phyloP scores from a whole-genome alignment of 1,140 invertebrate genomes.

The Ooceraea biroi region DNA sequence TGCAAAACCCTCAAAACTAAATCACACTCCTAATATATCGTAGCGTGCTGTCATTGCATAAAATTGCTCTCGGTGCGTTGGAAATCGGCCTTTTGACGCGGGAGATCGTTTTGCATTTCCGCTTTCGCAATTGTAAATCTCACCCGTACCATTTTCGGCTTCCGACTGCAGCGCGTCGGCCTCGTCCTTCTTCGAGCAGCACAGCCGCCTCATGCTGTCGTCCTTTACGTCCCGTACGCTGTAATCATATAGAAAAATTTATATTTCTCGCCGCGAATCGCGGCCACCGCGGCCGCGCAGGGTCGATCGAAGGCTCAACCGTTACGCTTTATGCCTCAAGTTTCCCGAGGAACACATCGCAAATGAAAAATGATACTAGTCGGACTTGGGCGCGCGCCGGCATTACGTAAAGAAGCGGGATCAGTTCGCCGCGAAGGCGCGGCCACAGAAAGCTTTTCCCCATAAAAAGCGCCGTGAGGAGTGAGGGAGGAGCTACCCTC shows the following conservation, averaged over 20 bases:
- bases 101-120: not conserved
- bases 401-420: slow-evolving; percentile 51
- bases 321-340: slow-evolving; percentile 58
- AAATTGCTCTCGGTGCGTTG: not conserved
- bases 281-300: slow-evolving; percentile 16
- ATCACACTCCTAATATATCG: no score
- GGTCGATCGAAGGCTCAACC: slow-evolving; percentile 49
- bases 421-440: slow-evolving; percentile 15
- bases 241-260: slow-evolving; percentile 58
- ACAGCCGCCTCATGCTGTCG: slow-evolving; percentile 67
- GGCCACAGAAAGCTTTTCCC: slow-evolving; percentile 54
- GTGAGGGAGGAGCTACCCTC: slow-evolving; percentile 36
- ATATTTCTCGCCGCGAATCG: slow-evolving; percentile 35
- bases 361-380: slow-evolving; percentile 53
- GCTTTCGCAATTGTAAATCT: slow-evolving; percentile 5
- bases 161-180: not conserved
- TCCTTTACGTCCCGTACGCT: slow-evolving; percentile 62
- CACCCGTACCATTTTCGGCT: slow-evolving; percentile 30
- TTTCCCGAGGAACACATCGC: slow-evolving; percentile 31
- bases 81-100: not conserved
- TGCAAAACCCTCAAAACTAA: no score
- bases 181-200: slow-evolving; percentile 50
- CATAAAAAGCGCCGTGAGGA: slow-evolving; percentile 34
- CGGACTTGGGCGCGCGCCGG: not conserved
- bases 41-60: not conserved